Conservation (phyloP, 2,888 invertebrate genomes). For the Ichneumoninae sp. region DNA sequence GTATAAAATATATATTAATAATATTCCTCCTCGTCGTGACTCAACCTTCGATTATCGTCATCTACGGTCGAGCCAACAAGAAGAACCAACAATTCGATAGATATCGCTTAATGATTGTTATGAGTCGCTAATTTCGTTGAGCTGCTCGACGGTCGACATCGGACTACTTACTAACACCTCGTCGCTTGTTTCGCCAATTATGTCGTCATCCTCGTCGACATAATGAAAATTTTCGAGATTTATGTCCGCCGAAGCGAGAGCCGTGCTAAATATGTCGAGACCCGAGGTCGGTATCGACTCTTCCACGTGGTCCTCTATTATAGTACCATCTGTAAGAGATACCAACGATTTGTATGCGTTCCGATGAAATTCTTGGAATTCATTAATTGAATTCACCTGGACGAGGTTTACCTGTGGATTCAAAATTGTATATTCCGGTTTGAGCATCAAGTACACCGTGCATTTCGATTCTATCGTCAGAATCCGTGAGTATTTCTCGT, state of each 20-base stretch:
- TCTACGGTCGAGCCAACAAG: constrained; percentile 35
- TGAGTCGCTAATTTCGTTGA: constrained; percentile 73
- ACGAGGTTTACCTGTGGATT: constrained; percentile 67
- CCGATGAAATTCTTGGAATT: neutral
- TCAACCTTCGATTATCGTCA: constrained; percentile 32
- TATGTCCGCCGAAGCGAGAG: constrained; percentile 85
- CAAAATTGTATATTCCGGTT: constrained; percentile 73
- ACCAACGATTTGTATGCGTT: neutral
- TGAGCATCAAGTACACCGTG: constrained; percentile 72
- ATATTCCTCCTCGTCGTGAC: constrained; percentile 45
- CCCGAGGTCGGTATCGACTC: constrained; percentile 76
- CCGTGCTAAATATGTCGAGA: constrained; percentile 86
- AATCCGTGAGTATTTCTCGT: constrained; percentile 66
- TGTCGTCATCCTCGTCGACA: constrained; percentile 83
- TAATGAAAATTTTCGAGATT: constrained; percentile 86
- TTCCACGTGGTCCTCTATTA: constrained; percentile 71
- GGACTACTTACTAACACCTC: constrained; percentile 59
- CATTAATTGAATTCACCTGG: neutral
- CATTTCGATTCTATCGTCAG: constrained; percentile 67
- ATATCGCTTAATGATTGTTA: constrained; percentile 67
- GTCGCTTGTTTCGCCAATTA: constrained; percentile 27
- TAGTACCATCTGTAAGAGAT: constrained; percentile 66
- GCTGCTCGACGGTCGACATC: constrained; percentile 70
- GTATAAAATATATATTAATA: constrained; percentile 60
- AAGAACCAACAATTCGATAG: constrained; percentile 61